A percentile compares a stretch with the other conserved stretches of the same genome.
These are phyloP conservation scores for Apostichopus californicus DNA, from an alignment of 35 echinoderm and acorn worm species.

Conservation along the genomic window DNA sequence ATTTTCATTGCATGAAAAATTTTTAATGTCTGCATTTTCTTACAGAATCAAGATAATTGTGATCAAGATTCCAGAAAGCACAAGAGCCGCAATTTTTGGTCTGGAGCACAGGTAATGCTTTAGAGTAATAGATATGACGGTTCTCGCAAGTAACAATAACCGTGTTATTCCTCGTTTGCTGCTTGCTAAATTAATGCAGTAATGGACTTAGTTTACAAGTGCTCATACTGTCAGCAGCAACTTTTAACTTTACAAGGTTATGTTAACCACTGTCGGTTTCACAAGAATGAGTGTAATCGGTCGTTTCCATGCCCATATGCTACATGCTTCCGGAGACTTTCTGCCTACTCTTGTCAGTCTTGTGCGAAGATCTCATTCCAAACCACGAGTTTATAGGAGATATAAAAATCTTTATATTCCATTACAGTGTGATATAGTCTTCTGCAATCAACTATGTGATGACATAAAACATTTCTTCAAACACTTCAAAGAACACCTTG, in stretches of 20 bases:
- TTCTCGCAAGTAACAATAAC: too few species aligned
- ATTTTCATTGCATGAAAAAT: too few species aligned
- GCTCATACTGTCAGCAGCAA: slow-evolving; percentile 48
- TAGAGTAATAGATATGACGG: too few species aligned
- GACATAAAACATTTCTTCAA: slow-evolving; percentile 1
- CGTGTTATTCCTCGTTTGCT: too few species aligned
- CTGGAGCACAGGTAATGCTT: too few species aligned
- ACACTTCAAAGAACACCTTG: slow-evolving; percentile 61
- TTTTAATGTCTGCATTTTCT: too few species aligned
- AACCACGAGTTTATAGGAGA: neutral
- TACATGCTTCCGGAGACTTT: slow-evolving; percentile 25
- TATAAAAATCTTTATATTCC: slow-evolving; percentile 31
- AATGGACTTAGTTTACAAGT: slow-evolving; percentile 2
- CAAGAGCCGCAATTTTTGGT: too few species aligned
- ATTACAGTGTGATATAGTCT: slow-evolving; percentile 36
- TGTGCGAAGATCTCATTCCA: slow-evolving; percentile 37
- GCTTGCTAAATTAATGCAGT: too few species aligned
- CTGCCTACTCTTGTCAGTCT: slow-evolving; percentile 40
- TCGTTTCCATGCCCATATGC: slow-evolving; percentile 55
- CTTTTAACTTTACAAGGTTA: slow-evolving; percentile 47
- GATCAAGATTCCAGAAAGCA: too few species aligned
- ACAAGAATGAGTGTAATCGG: slow-evolving; percentile 56
- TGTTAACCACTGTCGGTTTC: slow-evolving; percentile 55
- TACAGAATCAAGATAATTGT: too few species aligned
- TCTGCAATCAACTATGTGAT: slow-evolving; percentile 50